A percentile compares a stretch with the other conserved stretches of the same genome.
Evolutionary conservation across 2,888 invertebrate species (phyloP).

Genomic region (Spisula subtruncata): DNA sequence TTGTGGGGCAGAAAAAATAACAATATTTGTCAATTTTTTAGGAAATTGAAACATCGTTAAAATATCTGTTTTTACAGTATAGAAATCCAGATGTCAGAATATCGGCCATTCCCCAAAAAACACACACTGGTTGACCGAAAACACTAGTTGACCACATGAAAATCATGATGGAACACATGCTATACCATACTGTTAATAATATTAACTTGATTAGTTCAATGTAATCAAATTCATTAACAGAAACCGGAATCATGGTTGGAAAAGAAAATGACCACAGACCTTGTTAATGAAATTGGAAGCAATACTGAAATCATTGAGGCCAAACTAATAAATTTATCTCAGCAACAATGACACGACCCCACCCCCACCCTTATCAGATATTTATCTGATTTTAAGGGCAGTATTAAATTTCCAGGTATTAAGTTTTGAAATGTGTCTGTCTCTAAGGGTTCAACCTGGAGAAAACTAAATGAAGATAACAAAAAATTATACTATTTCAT

Average conservation of each 20-base stretch:
- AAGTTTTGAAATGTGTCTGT: too few species aligned
- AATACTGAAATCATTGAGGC: not conserved
- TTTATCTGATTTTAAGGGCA: too few species aligned
- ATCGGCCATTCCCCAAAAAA: not conserved
- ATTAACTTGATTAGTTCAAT: not conserved
- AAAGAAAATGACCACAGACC: not conserved
- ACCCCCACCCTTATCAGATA: too few species aligned
- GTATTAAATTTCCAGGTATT: too few species aligned
- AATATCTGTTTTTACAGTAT: not conserved
- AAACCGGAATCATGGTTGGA: not conserved
- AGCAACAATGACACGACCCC: too few species aligned
- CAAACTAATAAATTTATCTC: not conserved
- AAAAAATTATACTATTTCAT: too few species aligned
- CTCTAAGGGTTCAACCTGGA: too few species aligned
- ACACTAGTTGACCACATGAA: not conserved
- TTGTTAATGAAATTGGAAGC: not conserved
- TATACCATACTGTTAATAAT: not conserved
- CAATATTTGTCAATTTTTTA: too few species aligned
- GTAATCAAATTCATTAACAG: constrained; percentile 12
- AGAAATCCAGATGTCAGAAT: not conserved
- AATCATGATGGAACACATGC: not conserved
- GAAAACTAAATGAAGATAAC: too few species aligned
- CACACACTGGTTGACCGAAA: too few species aligned
- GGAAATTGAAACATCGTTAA: too few species aligned
- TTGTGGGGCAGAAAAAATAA: too few species aligned